A percentile compares a stretch with the other conserved stretches of the same genome.
Evolutionary conservation across 1,140 invertebrate species (phyloP).

Genomic region (Neodiprion virginianus): DNA sequence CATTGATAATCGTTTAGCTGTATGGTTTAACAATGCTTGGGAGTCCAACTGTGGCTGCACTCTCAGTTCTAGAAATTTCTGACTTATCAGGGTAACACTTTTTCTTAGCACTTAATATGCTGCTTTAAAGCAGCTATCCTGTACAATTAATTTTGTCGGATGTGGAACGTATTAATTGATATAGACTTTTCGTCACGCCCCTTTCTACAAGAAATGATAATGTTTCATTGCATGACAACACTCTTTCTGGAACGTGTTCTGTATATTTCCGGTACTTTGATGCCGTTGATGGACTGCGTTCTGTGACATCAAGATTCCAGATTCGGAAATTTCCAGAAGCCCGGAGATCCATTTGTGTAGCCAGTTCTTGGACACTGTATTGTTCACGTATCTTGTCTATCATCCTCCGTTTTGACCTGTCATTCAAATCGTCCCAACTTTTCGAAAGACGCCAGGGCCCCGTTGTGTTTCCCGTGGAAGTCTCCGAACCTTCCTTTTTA

Average conservation of each 20-base stretch:
- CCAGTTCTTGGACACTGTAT: neutral
- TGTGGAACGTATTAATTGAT: constrained; percentile 9
- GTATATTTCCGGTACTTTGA: constrained; percentile 15
- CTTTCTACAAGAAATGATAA: constrained; percentile 13
- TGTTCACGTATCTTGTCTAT: neutral
- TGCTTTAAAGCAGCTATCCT: constrained; percentile 18
- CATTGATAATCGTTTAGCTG: constrained; percentile 29
- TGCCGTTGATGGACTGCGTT: constrained; percentile 13
- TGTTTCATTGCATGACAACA: constrained; percentile 9
- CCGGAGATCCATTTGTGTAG: neutral
- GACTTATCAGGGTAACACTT: constrained; percentile 27
- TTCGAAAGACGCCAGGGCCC: neutral
- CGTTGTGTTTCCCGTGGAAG: neutral
- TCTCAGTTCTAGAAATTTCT: constrained; percentile 31
- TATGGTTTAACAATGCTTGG: constrained; percentile 37
- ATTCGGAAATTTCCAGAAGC: neutral
- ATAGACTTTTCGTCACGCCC: constrained; percentile 12
- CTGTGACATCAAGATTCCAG: neutral
- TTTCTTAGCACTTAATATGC: constrained; percentile 32
- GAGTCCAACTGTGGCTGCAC: constrained; percentile 23
- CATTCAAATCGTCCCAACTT: neutral
- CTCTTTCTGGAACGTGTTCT: constrained; percentile 5
- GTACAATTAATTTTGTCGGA: constrained; percentile 9
- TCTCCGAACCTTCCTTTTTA: neutral
- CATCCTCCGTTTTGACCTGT: neutral